Percentiles rank a stretch among this genome's conserved stretches.
Conservation (phyloP, 2,113 vertebrate genomes). For the Potamarius usumacintae region DNA sequence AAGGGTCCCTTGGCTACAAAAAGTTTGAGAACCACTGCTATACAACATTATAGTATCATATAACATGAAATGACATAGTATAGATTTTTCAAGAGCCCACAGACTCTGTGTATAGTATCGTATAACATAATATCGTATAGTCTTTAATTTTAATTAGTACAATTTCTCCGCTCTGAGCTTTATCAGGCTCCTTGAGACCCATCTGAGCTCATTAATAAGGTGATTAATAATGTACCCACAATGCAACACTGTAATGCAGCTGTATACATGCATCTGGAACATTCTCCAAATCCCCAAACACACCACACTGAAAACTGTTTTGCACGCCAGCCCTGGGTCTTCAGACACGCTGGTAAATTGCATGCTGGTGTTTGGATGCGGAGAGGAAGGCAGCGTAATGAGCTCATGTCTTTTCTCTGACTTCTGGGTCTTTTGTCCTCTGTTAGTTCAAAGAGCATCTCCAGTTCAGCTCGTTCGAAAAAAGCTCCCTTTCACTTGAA, state of each 20-base stretch:
- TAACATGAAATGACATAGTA: not conserved
- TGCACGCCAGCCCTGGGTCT: not conserved
- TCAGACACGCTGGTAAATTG: slow-evolving; percentile 11
- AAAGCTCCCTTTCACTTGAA: slow-evolving; percentile 63
- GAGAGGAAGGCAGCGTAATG: slow-evolving; percentile 10
- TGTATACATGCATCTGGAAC: not conserved
- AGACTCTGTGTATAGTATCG: not conserved
- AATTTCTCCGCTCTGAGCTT: not conserved
- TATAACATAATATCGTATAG: not conserved
- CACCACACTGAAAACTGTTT: slow-evolving; percentile 4
- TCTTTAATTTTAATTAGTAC: not conserved
- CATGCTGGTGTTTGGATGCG: slow-evolving; percentile 6
- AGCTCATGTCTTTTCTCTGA: slow-evolving; percentile 32
- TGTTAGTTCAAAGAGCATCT: slow-evolving; percentile 65
- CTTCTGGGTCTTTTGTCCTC: slow-evolving; percentile 54
- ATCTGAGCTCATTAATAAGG: not conserved
- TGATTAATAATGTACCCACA: not conserved
- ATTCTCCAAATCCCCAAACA: not conserved
- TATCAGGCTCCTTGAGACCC: not conserved
- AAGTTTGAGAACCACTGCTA: too few relatives aligned
- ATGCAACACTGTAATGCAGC: not conserved
- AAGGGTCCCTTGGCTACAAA: too few relatives aligned
- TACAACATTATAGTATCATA: not conserved
- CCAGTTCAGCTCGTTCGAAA: slow-evolving; percentile 52
- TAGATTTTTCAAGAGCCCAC: not conserved